Percentiles rank a stretch among this genome's conserved stretches.
phyloP scores from a whole-genome alignment of 1,140 invertebrate species.

The Atta colombica region DNA sequence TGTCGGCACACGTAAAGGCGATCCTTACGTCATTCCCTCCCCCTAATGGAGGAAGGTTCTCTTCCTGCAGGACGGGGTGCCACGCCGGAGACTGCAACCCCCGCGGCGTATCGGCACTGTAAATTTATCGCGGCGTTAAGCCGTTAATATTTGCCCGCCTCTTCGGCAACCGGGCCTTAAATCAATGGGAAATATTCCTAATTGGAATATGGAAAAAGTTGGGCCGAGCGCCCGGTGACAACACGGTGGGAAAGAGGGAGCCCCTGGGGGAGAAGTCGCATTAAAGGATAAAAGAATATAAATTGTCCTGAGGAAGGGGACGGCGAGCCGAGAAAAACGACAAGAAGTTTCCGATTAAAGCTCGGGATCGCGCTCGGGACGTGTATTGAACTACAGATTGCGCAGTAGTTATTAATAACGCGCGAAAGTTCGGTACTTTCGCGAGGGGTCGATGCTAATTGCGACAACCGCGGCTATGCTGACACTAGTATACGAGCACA shows the following conservation, averaged over 20 bases:
- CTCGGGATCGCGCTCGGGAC: conserved; percentile 26
- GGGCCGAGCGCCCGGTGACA: conserved; percentile 73
- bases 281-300: conserved; percentile 78
- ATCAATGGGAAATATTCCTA: conserved; percentile 87
- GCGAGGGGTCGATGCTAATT: conserved; percentile 35
- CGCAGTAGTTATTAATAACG: conserved; percentile 52
- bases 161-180: conserved; percentile 78
- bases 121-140: conserved; percentile 85
- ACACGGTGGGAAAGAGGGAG: conserved; percentile 25
- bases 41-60: not conserved
- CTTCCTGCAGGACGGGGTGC: not conserved
- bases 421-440: conserved; percentile 44
- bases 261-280: conserved; percentile 42
- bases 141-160: conserved; percentile 85
- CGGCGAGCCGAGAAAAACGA: conserved; percentile 69
- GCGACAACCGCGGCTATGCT: not conserved
- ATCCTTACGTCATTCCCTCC: conserved; percentile 54
- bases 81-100: not conserved
- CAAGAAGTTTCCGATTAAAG: conserved; percentile 75
- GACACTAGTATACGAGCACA: not conserved
- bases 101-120: conserved; percentile 80
- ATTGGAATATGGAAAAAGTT: conserved; percentile 88
- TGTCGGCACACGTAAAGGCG: conserved; percentile 77
- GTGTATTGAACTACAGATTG: conserved; percentile 69
- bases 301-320: conserved; percentile 74